A percentile compares a stretch with the other conserved stretches of the same genome.
These are phyloP conservation scores for Romanomermis culicivorax DNA, from an alignment of 2,888 invertebrate species.

Conservation along the genomic window DNA sequence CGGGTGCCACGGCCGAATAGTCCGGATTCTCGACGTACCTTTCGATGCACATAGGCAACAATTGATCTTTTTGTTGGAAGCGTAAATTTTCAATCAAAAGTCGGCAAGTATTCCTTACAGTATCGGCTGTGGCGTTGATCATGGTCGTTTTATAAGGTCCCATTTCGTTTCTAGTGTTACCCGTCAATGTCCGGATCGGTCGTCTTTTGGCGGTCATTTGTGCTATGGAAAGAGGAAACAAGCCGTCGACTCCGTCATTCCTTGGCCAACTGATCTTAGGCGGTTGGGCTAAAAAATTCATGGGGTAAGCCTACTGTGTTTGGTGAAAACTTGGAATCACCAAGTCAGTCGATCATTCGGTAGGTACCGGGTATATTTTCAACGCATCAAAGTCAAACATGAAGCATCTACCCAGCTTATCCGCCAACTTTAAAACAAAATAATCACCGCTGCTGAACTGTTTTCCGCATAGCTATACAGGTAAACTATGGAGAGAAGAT, in stretches of 20 bases:
- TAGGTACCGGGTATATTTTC: too few relatives aligned
- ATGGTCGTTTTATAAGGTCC: neutral
- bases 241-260: neutral
- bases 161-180: neutral
- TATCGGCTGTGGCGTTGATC: neutral
- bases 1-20: neutral
- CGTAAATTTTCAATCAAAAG: neutral
- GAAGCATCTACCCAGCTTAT: too few relatives aligned
- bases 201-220: neutral
- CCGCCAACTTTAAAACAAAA: too few relatives aligned
- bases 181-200: neutral
- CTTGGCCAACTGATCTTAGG: neutral
- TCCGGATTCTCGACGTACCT: neutral
- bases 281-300: too few relatives aligned
- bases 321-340: too few relatives aligned
- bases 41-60: neutral
- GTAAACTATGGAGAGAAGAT: too few relatives aligned
- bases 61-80: neutral
- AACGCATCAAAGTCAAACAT: too few relatives aligned
- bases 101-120: neutral
- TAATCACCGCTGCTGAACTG: too few relatives aligned
- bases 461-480: too few relatives aligned
- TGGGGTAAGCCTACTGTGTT: too few relatives aligned
- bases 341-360: too few relatives aligned
- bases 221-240: neutral